Conservation (phyloP, 2,888 invertebrate species). For the Beris chalybata region DNA sequence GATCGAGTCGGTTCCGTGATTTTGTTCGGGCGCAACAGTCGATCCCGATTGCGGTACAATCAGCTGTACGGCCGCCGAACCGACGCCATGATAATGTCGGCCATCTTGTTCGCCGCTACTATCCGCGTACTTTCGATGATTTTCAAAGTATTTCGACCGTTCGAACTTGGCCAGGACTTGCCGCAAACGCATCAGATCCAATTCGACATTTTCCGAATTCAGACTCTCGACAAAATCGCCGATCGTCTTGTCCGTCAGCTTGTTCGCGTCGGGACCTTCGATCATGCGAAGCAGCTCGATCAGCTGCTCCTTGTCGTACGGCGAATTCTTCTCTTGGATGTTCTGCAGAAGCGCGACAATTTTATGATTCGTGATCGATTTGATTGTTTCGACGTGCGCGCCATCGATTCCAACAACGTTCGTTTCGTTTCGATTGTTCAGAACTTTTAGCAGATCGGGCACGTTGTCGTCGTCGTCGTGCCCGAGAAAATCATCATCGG, state of each 20-base stretch:
- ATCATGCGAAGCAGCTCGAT: constrained; percentile 48
- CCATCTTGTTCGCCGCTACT: constrained; percentile 6
- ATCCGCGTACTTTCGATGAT: constrained; percentile 24
- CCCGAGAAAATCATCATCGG: constrained; percentile 36
- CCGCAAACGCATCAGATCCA: constrained; percentile 48
- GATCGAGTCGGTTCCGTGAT: neutral
- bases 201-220: constrained; percentile 48
- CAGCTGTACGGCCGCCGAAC: neutral
- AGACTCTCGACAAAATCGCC: constrained; percentile 52
- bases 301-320: constrained; percentile 48
- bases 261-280: constrained; percentile 45
- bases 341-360: constrained; percentile 40
- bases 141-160: constrained; percentile 39
- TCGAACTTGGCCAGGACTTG: constrained; percentile 49
- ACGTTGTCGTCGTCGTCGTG: constrained; percentile 46
- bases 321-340: constrained; percentile 45
- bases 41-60: neutral
- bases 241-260: constrained; percentile 48
- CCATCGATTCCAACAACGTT: constrained; percentile 9
- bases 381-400: constrained; percentile 40
- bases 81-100: no score
- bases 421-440: constrained; percentile 42
- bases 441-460: constrained; percentile 52
- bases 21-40: neutral
- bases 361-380: constrained; percentile 44